Conservation (phyloP, 2,888 invertebrate species). For the Athrips mouffetella region DNA sequence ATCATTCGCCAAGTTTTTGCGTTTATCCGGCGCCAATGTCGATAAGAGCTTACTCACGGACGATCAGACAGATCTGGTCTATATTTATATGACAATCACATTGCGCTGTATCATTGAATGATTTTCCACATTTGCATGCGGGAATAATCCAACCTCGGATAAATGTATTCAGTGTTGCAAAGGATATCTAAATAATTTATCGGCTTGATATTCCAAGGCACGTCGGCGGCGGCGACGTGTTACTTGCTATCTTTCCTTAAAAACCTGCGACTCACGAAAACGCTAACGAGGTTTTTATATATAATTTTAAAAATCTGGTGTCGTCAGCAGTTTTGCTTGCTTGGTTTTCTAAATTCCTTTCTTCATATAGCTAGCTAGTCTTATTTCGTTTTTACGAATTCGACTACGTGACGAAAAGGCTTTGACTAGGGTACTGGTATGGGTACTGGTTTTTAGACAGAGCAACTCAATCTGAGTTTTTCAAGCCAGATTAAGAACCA, state of each 20-base stretch:
- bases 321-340: background rate
- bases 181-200: conserved; percentile 28
- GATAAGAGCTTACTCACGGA: conserved; percentile 8
- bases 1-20: conserved; percentile 43
- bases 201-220: conserved; percentile 29
- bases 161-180: conserved; percentile 20
- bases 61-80: conserved; percentile 4
- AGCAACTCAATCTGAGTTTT: too few species aligned
- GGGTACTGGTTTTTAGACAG: too few species aligned
- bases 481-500: too few species aligned
- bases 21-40: conserved; percentile 41
- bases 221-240: conserved; percentile 30
- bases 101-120: background rate
- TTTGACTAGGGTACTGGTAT: too few species aligned
- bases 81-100: conserved; percentile 6
- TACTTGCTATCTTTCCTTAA: conserved; percentile 30
- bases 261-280: background rate
- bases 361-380: too few species aligned
- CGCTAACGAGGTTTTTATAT: conserved; percentile 4
- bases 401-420: too few species aligned
- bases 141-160: conserved; percentile 6
- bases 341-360: background rate
- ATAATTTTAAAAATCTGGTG: background rate
- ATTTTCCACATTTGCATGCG: conserved; percentile 1
- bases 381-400: too few species aligned